These are phyloP conservation scores for Drosophila meridionalis DNA, from an alignment of 2,888 invertebrate species.

Conservation along the genomic window DNA sequence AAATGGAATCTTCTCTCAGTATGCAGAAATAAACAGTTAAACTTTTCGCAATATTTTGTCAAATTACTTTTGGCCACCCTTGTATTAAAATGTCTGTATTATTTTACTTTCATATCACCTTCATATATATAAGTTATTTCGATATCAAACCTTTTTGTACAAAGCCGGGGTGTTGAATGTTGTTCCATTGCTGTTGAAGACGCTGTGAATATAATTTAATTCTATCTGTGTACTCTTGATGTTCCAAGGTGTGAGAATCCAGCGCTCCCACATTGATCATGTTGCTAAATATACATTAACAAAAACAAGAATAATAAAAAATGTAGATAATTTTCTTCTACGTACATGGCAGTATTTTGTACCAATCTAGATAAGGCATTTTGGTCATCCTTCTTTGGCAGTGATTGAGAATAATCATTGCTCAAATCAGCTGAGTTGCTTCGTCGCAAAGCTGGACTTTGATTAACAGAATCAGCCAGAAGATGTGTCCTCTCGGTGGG, in stretches of 20 bases:
- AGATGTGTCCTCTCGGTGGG: slow-evolving; percentile 92
- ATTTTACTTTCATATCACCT: background rate
- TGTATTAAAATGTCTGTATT: too few species aligned
- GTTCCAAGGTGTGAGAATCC: slow-evolving; percentile 94
- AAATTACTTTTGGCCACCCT: too few species aligned
- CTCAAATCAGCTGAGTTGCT: slow-evolving; percentile 90
- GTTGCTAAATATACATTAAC: slow-evolving; percentile 87
- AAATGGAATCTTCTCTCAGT: too few species aligned
- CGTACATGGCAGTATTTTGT: slow-evolving; percentile 95
- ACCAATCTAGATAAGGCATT: slow-evolving; percentile 95
- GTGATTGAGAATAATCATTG: slow-evolving; percentile 87
- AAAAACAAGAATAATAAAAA: background rate
- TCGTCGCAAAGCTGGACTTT: slow-evolving; percentile 90
- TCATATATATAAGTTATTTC: background rate
- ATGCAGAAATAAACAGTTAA: too few species aligned
- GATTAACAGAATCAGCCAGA: slow-evolving; percentile 91
- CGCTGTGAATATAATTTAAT: slow-evolving; percentile 89
- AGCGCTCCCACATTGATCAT: slow-evolving; percentile 97
- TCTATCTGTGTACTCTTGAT: slow-evolving; percentile 94
- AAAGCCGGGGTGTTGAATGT: slow-evolving; percentile 81
- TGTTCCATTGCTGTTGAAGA: slow-evolving; percentile 86
- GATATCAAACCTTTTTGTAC: slow-evolving; percentile 71
- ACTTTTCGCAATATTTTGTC: too few species aligned
- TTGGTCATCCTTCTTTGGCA: slow-evolving; percentile 94
- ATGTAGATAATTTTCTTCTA: background rate